phyloP scores from a whole-genome alignment of 2,113 vertebrate genomes.

The Siniperca chuatsi region DNA sequence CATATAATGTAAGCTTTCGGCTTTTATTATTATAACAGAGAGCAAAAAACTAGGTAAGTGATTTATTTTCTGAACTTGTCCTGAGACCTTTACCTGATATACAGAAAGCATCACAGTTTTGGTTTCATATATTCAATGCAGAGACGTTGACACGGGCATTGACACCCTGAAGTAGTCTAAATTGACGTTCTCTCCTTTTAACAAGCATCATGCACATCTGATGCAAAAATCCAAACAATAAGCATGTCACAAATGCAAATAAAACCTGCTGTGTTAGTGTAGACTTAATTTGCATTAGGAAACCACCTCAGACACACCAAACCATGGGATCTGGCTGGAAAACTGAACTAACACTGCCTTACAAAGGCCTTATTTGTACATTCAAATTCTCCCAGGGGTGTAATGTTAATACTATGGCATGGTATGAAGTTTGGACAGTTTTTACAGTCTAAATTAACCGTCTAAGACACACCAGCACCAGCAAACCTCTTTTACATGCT shows the following conservation, averaged over 20 bases:
- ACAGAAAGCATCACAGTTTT: neutral
- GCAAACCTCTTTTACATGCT: neutral
- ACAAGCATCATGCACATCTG: neutral
- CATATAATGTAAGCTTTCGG: neutral
- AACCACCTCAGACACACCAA: conserved; percentile 7
- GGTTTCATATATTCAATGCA: neutral
- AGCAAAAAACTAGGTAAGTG: neutral
- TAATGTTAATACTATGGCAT: neutral
- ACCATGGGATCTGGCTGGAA: neutral
- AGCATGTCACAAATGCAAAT: neutral
- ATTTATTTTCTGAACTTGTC: neutral
- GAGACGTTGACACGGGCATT: neutral
- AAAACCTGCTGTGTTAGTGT: neutral
- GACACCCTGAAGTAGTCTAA: neutral
- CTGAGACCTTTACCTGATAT: neutral
- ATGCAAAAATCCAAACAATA: neutral
- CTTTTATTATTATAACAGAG: neutral
- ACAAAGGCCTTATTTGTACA: neutral
- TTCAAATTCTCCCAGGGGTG: neutral
- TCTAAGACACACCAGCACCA: neutral
- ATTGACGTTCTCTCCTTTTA: neutral
- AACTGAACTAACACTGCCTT: neutral
- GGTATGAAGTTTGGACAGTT: neutral
- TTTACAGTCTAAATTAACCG: neutral
- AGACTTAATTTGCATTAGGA: conserved; percentile 19